Percentiles rank a stretch among this genome's conserved stretches.
phyloP scores from a whole-genome alignment of 2,113 vertebrate genomes.

The Stigmatopora argus region DNA sequence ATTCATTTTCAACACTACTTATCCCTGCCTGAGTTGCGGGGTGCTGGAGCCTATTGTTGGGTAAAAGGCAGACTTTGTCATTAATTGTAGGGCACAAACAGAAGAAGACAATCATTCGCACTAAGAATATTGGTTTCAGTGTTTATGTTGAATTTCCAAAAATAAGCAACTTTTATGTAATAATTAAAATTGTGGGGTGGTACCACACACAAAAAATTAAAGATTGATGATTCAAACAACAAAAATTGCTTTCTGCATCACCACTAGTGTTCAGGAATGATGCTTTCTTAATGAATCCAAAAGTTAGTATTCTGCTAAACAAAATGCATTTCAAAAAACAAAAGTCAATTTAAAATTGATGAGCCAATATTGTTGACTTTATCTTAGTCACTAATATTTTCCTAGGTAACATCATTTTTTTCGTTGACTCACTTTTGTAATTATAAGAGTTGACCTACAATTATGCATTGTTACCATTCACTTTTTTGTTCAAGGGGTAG shows the following conservation, averaged over 20 bases:
- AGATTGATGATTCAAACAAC: background rate
- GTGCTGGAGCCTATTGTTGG: too few relatives aligned
- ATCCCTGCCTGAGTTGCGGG: too few relatives aligned
- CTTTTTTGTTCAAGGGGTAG: constrained; percentile 11
- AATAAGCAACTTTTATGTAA: too few relatives aligned
- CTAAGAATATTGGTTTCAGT: too few relatives aligned
- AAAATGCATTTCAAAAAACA: background rate
- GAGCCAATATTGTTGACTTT: background rate
- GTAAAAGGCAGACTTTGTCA: too few relatives aligned
- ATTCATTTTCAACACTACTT: too few relatives aligned
- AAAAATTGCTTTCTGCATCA: background rate
- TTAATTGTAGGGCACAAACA: too few relatives aligned
- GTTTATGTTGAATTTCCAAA: too few relatives aligned
- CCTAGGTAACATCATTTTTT: constrained; percentile 9
- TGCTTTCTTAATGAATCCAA: background rate
- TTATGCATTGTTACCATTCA: constrained; percentile 7
- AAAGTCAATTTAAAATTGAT: background rate
- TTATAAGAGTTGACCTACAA: constrained; percentile 14
- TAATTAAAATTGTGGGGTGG: too few relatives aligned
- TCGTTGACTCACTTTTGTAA: constrained; percentile 11
- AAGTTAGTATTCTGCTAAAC: background rate
- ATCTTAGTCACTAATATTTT: background rate
- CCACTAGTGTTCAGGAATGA: background rate
- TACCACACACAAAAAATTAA: too few relatives aligned
- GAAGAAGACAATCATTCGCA: too few relatives aligned